A percentile compares a stretch with the other conserved stretches of the same genome.
Conservation (phyloP, 2,113 vertebrate genomes). For the Alethe diademata region DNA sequence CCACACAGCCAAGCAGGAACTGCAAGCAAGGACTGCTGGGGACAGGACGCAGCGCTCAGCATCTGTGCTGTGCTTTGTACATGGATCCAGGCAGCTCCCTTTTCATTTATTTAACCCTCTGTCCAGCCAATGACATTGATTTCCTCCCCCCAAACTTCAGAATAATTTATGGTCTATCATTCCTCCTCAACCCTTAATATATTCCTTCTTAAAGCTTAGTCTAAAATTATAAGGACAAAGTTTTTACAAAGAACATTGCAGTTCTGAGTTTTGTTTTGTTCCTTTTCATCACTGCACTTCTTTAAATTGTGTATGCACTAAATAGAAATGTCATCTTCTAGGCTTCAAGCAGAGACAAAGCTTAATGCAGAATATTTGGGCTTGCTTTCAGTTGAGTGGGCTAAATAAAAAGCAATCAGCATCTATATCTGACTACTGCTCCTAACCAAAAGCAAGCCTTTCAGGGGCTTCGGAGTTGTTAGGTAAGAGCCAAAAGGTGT, state of each 20-base stretch:
- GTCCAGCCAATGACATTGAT: not conserved
- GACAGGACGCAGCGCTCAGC: fast-evolving
- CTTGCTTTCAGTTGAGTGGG: not conserved
- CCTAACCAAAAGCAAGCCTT: not conserved
- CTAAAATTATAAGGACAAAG: not conserved
- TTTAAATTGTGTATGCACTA: not conserved
- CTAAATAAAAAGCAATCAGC: not conserved
- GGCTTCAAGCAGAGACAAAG: not conserved
- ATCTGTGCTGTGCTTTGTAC: not conserved
- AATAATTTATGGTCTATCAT: not conserved
- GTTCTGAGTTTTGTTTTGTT: not conserved
- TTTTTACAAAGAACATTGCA: not conserved
- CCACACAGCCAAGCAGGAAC: not conserved
- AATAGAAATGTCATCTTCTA: not conserved
- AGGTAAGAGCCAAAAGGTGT: not conserved
- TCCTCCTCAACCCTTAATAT: not conserved
- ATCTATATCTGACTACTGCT: not conserved
- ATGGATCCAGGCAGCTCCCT: not conserved
- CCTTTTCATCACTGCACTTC: not conserved
- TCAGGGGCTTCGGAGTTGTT: not conserved
- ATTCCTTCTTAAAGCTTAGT: not conserved
- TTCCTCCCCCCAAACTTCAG: fast-evolving
- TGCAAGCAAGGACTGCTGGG: not conserved
- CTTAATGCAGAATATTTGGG: not conserved
- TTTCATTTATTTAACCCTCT: not conserved